Conservation (phyloP, 2,888 invertebrate species). For the Pandemis cinnamomeana region DNA sequence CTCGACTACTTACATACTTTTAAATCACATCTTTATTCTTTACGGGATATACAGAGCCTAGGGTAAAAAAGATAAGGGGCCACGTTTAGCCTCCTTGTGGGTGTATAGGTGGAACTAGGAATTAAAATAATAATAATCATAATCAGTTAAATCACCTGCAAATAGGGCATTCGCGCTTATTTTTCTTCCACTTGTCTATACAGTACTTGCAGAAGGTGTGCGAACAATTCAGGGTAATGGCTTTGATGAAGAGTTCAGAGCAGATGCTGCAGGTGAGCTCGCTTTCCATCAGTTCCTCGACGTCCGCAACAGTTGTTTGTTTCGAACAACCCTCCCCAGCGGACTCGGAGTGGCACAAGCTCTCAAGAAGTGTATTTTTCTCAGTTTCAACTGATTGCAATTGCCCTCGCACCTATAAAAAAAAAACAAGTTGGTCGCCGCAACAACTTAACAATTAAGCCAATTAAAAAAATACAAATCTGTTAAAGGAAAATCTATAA, state of each 20-base stretch:
- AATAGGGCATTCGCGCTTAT: conserved; percentile 85
- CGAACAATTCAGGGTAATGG: conserved; percentile 86
- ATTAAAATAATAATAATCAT: conserved; percentile 74
- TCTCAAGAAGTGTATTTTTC: conserved; percentile 64
- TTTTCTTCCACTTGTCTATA: conserved; percentile 85
- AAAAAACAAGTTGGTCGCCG: conserved; percentile 4
- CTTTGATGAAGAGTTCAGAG: conserved; percentile 86
- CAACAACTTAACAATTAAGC: no score
- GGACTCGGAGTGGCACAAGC: conserved; percentile 46
- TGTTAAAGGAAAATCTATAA: no score
- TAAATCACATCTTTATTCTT: no score
- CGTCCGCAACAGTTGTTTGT: conserved; percentile 60
- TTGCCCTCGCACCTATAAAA: conserved; percentile 63
- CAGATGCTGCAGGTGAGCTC: conserved; percentile 88
- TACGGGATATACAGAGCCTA: no score
- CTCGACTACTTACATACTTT: no score
- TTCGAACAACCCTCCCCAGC: conserved; percentile 56
- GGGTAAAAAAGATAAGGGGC: no score
- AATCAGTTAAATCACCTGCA: conserved; percentile 77
- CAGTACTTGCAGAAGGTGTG: conserved; percentile 87
- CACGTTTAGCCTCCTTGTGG: no score
- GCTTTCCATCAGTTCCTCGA: conserved; percentile 84
- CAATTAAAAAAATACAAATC: no score
- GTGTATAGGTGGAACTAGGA: no score
- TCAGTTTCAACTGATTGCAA: conserved; percentile 65